Conservation (phyloP, 1,140 invertebrate genomes). For the Protaetia brevitarsis region DNA sequence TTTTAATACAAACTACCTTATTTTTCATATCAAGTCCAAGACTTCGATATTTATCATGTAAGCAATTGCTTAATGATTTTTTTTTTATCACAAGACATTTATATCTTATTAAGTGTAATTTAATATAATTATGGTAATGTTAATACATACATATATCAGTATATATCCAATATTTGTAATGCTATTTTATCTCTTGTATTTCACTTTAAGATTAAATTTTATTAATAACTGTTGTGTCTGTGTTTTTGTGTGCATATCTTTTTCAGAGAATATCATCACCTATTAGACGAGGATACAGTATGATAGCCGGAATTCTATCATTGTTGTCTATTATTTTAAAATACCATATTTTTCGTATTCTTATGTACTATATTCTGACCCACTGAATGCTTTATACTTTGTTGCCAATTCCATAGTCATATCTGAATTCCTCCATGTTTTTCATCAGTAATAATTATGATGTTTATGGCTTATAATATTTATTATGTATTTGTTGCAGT, state of each 20-base stretch:
- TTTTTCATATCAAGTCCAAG: background rate
- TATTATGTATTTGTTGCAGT: background rate
- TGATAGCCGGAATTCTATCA: background rate
- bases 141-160: background rate
- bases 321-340: background rate
- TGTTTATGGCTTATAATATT: background rate
- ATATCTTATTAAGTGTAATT: conserved; percentile 3
- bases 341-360: background rate
- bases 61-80: background rate
- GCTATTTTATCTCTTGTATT: conserved; percentile 5
- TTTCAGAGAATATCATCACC: background rate
- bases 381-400: background rate
- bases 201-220: conserved; percentile 21
- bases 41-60: background rate
- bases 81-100: conserved; percentile 12
- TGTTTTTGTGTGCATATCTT: conserved; percentile 20
- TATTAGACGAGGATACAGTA: background rate
- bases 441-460: background rate
- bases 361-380: background rate
- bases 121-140: conserved; percentile 9
- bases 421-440: background rate
- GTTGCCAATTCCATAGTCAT: background rate
- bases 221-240: conserved; percentile 20
- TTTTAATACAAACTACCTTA: background rate
- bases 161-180: conserved; percentile 19